Conservation (phyloP, 2,113 vertebrate genomes). For the Cyprinodon tularosa region DNA sequence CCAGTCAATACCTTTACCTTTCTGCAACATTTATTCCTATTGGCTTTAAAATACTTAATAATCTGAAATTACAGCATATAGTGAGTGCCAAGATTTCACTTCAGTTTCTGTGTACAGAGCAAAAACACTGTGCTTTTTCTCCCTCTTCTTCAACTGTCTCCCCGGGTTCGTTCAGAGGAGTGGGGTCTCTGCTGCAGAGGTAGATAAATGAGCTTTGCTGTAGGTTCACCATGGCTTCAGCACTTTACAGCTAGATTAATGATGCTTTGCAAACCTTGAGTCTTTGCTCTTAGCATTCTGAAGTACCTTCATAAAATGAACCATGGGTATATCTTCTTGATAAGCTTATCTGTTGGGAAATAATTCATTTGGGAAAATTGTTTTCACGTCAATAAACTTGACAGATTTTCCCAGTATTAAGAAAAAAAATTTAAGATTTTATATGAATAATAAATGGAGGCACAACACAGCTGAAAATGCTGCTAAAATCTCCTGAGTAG, state of each 20-base stretch:
- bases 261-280: slow-evolving; percentile 66
- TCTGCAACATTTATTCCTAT: slow-evolving; percentile 7
- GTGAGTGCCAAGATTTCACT: slow-evolving; percentile 27
- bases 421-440: slow-evolving; percentile 10
- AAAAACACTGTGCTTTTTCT: slow-evolving; percentile 24
- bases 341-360: slow-evolving; percentile 39
- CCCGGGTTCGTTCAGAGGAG: slow-evolving; percentile 51
- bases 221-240: slow-evolving; percentile 67
- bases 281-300: slow-evolving; percentile 67
- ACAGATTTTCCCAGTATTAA: slow-evolving; percentile 22
- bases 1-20: slow-evolving; percentile 54
- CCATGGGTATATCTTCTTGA: slow-evolving; percentile 66
- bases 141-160: slow-evolving; percentile 46
- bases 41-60: slow-evolving; percentile 12
- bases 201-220: slow-evolving; percentile 78
- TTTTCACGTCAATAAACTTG: slow-evolving; percentile 34
- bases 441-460: not conserved
- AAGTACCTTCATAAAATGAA: slow-evolving; percentile 66
- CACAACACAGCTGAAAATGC: not conserved
- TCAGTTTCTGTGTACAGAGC: slow-evolving; percentile 27
- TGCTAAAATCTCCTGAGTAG: not conserved
- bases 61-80: slow-evolving; percentile 21
- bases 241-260: slow-evolving; percentile 75
- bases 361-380: slow-evolving; percentile 53
- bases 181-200: slow-evolving; percentile 50